Conservation (phyloP, 2,797 vertebrate genomes). For the Buphagus erythrorhynchus region DNA sequence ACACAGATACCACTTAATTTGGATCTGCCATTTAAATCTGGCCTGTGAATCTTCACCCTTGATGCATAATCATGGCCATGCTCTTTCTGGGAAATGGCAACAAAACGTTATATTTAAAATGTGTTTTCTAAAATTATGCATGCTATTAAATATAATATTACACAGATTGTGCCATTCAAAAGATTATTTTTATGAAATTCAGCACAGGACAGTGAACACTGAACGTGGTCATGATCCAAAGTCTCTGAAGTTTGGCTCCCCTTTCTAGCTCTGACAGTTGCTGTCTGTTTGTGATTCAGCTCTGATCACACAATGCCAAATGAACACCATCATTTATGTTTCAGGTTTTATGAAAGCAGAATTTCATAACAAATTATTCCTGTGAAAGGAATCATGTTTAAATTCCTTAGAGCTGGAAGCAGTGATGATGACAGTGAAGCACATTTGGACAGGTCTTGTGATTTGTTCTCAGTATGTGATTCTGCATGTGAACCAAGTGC, state of each 20-base stretch:
- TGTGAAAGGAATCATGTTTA: background rate
- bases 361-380: background rate
- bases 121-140: background rate
- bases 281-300: background rate
- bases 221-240: background rate
- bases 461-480: background rate
- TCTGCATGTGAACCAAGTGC: background rate
- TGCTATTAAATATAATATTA: background rate
- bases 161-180: background rate
- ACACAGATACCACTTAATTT: background rate
- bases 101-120: background rate
- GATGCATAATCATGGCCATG: fast-evolving
- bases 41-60: background rate
- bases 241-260: background rate
- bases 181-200: background rate
- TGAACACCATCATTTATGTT: background rate
- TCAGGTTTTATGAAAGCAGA: background rate
- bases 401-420: background rate
- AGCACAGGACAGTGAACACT: background rate
- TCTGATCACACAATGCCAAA: background rate
- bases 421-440: background rate
- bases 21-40: background rate
- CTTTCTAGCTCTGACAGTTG: background rate
- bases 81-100: background rate
- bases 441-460: background rate